A percentile compares a stretch with the other conserved stretches of the same genome.
phyloP scores from a whole-genome alignment of 2,888 invertebrate species.

The Abrostola tripartita region DNA sequence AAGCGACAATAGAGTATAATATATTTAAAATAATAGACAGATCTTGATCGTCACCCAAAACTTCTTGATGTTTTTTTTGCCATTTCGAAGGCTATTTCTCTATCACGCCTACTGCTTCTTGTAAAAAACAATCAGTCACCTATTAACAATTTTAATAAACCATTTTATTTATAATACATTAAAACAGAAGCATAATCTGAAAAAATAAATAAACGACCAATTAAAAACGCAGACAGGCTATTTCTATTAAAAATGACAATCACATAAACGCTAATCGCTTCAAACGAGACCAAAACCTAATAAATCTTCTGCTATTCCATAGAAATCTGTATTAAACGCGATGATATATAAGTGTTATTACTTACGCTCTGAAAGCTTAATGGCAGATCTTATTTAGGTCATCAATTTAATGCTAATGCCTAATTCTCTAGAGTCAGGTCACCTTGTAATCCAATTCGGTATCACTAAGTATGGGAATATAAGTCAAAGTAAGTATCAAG shows the following conservation, averaged over 20 bases:
- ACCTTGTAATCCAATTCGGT: constrained; percentile 20
- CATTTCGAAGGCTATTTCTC: too few relatives aligned
- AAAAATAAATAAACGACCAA: background rate
- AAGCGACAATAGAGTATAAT: too few relatives aligned
- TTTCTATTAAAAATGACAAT: background rate
- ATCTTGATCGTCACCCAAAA: too few relatives aligned
- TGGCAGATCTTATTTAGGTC: constrained; percentile 9
- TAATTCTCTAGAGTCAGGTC: constrained; percentile 20
- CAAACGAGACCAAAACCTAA: constrained; percentile 17
- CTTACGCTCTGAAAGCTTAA: constrained; percentile 15
- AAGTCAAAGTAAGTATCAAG: background rate
- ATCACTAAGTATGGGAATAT: background rate
- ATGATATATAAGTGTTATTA: constrained; percentile 33
- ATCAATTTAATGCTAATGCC: constrained; percentile 2
- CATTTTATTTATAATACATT: too few relatives aligned
- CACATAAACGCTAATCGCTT: constrained; percentile 14
- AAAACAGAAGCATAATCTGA: too few relatives aligned
- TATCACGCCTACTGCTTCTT: too few relatives aligned
- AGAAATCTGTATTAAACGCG: constrained; percentile 23
- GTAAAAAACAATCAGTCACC: too few relatives aligned
- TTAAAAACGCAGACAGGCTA: background rate
- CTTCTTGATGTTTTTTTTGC: too few relatives aligned
- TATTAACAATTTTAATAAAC: too few relatives aligned
- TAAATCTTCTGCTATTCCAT: constrained; percentile 32
- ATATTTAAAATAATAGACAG: too few relatives aligned